Conservation (phyloP, 2,888 invertebrate genomes). For the Axea sp. region DNA sequence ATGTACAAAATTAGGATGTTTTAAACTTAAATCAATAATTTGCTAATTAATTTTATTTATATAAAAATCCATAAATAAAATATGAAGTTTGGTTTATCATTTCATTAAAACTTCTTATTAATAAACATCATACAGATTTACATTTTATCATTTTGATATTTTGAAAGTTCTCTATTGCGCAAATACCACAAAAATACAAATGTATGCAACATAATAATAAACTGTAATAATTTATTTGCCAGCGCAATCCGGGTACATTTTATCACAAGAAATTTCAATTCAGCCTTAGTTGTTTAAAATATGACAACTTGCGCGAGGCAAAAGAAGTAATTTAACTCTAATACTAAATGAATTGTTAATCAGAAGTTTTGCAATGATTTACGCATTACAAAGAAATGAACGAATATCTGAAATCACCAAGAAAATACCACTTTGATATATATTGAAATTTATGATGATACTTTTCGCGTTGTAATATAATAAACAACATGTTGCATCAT, state of each 20-base stretch:
- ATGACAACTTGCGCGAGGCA: background rate
- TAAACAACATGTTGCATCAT: conserved; percentile 24
- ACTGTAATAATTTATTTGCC: background rate
- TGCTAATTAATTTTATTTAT: too few species aligned
- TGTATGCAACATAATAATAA: conserved; percentile 11
- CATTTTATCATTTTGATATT: conserved; percentile 7
- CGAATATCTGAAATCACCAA: too few species aligned
- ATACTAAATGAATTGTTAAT: conserved; percentile 7
- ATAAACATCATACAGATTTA: too few species aligned
- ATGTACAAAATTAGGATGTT: too few species aligned
- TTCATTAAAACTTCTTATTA: too few species aligned
- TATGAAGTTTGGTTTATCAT: too few species aligned
- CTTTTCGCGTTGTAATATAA: conserved; percentile 15
- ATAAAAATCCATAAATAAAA: too few species aligned
- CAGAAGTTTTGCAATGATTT: conserved; percentile 8
- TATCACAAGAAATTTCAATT: background rate
- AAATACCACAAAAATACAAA: conserved; percentile 16
- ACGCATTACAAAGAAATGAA: too few species aligned
- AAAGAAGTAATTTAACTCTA: conserved; percentile 11
- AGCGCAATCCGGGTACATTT: too few species aligned
- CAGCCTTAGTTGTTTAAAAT: background rate
- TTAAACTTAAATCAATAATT: too few species aligned
- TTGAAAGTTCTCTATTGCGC: conserved; percentile 29
- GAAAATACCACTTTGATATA: conserved; percentile 16
- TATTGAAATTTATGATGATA: conserved; percentile 7